Base-by-base conservation (phyloP, 2,113 vertebrate species). In the Epinephelus cyanopodus region DNA sequence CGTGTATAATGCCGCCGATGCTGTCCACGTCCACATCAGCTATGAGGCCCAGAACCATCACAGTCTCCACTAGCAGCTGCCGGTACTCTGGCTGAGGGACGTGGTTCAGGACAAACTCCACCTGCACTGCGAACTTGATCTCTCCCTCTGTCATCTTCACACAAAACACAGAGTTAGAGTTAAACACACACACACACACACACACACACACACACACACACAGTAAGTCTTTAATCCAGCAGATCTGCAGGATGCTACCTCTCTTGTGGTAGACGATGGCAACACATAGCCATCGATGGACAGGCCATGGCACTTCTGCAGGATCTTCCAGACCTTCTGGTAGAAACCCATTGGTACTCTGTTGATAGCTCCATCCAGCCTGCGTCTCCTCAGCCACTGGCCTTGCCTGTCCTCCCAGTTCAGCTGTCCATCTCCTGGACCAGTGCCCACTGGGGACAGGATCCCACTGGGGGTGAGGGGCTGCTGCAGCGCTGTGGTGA, bases 71-170 rank as follows among this genome's bases (percentile, higher is more conserved):
- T 67, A 99, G 94, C 74, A 99, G 95, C 93, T 99, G 98, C 82
- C 98, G 92, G 93, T 99, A 99, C 93, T 99, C 98, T 0, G 98
- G 98, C 81, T 99, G 98, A 2, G 98, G 97, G 6, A 99, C 96
- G 0, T 97, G 98, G 94, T 99, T 99, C 92, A 99, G 94, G 85
- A 99, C 97, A 0, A 98, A 97, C 91, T 99, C 98, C 86, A 99
- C 98, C 0, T 99, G 97, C 86, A 99, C 98, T 0, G 98, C 98
- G 91, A 99, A 99, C 94, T 99, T 99, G 90, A 99, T 99, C 91
- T 99, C 98, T 0, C 97, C 96, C 0, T 95, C 95, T 5, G 98
- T 99, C 98, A 99, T 99, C 98, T 99, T 82, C 10, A 81, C 82
- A 64, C 25, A 81, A 60, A n/a, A 57, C 52, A 79, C 25, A 71